A percentile compares a stretch with the other conserved stretches of the same genome.
Conservation (phyloP, 1,140 invertebrate genomes). For the Cyrtorhinus lividipennis region DNA sequence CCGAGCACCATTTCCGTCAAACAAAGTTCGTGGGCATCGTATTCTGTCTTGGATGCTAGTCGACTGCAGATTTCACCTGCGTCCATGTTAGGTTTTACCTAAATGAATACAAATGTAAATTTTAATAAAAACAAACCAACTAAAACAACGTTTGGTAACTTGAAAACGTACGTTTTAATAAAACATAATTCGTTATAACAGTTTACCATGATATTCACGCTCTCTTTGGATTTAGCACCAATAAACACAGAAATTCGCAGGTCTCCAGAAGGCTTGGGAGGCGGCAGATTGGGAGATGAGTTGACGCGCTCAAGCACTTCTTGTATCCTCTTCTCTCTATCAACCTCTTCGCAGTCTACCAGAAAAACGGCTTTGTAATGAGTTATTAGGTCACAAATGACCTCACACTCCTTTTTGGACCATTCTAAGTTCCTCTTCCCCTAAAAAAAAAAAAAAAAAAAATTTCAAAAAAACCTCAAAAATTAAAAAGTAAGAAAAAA, state of each 20-base stretch:
- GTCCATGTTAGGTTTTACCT: slow-evolving; percentile 62
- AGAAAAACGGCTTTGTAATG: slow-evolving; percentile 44
- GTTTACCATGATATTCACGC: slow-evolving; percentile 46
- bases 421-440: slow-evolving; percentile 35
- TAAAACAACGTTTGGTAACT: neutral
- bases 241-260: slow-evolving; percentile 66
- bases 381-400: slow-evolving; percentile 51
- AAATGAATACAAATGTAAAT: slow-evolving; percentile 25
- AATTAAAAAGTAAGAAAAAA: neutral
- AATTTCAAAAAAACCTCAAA: slow-evolving; percentile 13
- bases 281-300: slow-evolving; percentile 33
- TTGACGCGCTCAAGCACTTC: slow-evolving; percentile 49
- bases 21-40: slow-evolving; percentile 45
- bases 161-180: slow-evolving; percentile 13
- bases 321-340: slow-evolving; percentile 53
- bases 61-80: slow-evolving; percentile 56
- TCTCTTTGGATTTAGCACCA: slow-evolving; percentile 36
- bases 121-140: slow-evolving; percentile 7
- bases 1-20: slow-evolving; percentile 61
- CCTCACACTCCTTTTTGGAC: slow-evolving; percentile 46
- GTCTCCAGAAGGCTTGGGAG: slow-evolving; percentile 55
- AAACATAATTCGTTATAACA: neutral
- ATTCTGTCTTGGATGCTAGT: slow-evolving; percentile 43
- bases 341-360: slow-evolving; percentile 39
- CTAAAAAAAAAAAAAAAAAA: slow-evolving; percentile 23